Evolutionary conservation across 2,888 invertebrate species (phyloP), one percentile per base, ranked within the genome.

Genomic region (Drosophila heteroneura): DNA sequence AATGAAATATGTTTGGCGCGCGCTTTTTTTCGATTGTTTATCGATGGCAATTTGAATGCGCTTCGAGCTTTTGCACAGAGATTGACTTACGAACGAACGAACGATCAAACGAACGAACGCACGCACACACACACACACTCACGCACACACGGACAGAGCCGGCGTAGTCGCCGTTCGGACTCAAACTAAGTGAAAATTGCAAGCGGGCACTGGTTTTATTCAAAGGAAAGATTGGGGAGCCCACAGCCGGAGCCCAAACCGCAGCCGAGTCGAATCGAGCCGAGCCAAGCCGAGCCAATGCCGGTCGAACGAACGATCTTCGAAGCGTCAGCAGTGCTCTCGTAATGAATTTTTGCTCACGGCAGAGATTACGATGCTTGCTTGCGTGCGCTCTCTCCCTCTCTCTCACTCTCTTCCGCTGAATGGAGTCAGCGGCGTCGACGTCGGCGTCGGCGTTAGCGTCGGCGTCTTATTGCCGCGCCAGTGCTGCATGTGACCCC

Each of bases 121-220:
- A 63, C 37, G 49, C 56, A 54, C 66, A 69, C 64, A 60, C 63
- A 57, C 77, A 74, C 69, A 57, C 56, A 60, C 56, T 57, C 81
- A 66, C 81, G 51, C 70, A 59, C 67, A 70, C 65, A 39, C 76
- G 70, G 57, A 62, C 73, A 68, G 67, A 47, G 80, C 77, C 74
- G 82, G 76, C 85, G 82, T 85, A 82, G 79, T 82, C 80, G 82
- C 89, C 89, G 91, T 88, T 90, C 90, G 81, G 88, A 91, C 91
- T 90, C 89, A 85, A 89, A 92, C 92, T 92, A 92, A 92, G 91
- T 85, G 85, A 83, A 92, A 91, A 91, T 90, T 83, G 87, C 82
- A 89, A 90, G 87, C 88, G 85, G 79, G 74, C 91, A 82, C 83
- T 90, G 84, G 86, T 87, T 92, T 92, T 90, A 90, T 90, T 91